These are phyloP conservation scores for Gila orcuttii DNA, from an alignment of 2,113 vertebrate species.

Conservation along the genomic window DNA sequence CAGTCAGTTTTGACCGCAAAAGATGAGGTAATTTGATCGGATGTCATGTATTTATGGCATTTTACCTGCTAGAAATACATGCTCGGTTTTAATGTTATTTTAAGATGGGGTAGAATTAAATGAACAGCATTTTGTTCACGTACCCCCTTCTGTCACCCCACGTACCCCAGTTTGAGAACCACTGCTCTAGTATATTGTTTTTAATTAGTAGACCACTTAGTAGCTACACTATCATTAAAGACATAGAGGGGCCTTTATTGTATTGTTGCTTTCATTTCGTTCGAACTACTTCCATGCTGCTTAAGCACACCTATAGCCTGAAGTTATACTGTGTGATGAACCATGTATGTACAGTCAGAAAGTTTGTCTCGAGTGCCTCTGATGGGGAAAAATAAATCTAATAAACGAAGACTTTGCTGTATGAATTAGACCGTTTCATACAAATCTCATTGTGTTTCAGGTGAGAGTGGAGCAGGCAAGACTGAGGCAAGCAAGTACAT, in stretches of 20 bases:
- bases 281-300: neutral
- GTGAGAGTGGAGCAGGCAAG: constrained; percentile 92
- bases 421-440: neutral
- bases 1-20: too few species aligned
- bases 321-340: neutral
- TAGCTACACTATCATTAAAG: too few species aligned
- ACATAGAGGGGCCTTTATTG: neutral
- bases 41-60: too few species aligned
- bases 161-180: too few species aligned
- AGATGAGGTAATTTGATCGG: too few species aligned
- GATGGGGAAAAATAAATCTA: neutral
- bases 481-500: constrained; percentile 95
- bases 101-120: too few species aligned
- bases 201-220: too few species aligned
- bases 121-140: too few species aligned
- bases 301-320: neutral
- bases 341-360: neutral
- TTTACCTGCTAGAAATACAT: too few species aligned
- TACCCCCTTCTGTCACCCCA: too few species aligned
- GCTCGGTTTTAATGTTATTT: too few species aligned
- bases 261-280: neutral
- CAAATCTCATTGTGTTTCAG: constrained; percentile 66
- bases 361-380: neutral
- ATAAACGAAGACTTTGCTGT: neutral
- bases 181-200: too few species aligned